Conservation (phyloP, 2,888 invertebrate species). For the Muschampia plurimacula region DNA sequence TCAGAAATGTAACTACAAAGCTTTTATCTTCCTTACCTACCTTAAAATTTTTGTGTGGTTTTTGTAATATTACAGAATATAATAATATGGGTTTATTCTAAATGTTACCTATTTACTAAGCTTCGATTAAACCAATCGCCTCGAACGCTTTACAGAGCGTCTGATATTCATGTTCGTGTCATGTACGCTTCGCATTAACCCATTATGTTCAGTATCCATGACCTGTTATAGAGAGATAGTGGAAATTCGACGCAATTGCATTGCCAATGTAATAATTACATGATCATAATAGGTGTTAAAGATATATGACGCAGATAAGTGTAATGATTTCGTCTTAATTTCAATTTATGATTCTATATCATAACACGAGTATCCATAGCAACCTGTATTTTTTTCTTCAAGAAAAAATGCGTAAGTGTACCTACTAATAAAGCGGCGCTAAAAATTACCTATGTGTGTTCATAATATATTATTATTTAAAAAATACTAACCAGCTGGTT, state of each 20-base stretch:
- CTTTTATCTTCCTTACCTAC: too few relatives aligned
- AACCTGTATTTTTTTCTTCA: too few relatives aligned
- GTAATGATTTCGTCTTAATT: background rate
- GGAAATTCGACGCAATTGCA: conserved; percentile 13
- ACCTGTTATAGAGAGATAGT: conserved; percentile 15
- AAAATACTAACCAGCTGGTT: too few relatives aligned
- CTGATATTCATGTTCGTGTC: conserved; percentile 35
- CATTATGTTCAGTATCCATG: conserved; percentile 30
- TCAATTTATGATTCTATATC: background rate
- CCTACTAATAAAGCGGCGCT: too few relatives aligned
- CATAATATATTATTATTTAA: too few relatives aligned
- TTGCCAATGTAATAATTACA: conserved; percentile 11
- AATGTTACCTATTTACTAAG: background rate
- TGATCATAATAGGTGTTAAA: background rate
- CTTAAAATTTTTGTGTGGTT: too few relatives aligned
- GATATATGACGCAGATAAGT: background rate
- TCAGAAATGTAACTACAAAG: too few relatives aligned
- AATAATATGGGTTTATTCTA: background rate
- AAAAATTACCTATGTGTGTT: too few relatives aligned
- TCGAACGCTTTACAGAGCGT: conserved; percentile 24
- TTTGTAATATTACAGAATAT: too few relatives aligned
- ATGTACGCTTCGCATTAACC: conserved; percentile 34
- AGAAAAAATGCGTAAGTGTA: too few relatives aligned
- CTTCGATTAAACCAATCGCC: conserved; percentile 18
- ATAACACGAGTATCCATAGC: too few relatives aligned